Conservation (phyloP, 1,140 invertebrate genomes). For the Lucilia cuprina region DNA sequence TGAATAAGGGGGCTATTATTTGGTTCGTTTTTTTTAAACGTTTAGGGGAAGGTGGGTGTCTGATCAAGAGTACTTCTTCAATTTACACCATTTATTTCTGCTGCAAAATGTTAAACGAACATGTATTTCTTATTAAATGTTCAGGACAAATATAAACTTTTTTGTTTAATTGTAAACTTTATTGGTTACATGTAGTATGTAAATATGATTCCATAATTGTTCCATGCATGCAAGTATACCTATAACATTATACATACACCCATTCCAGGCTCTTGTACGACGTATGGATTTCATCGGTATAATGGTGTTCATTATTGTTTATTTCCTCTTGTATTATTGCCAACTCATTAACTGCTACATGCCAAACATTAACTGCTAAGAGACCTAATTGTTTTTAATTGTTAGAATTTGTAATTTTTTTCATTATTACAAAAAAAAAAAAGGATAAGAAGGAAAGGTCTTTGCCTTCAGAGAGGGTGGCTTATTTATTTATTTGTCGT, state of each 20-base stretch:
- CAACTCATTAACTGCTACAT: conserved; percentile 61
- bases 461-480: background rate
- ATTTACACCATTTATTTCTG: background rate
- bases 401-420: background rate
- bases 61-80: background rate
- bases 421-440: too few relatives aligned
- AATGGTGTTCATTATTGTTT: conserved; percentile 51
- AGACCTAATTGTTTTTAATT: conserved; percentile 13
- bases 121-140: conserved; percentile 26
- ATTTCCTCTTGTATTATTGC: conserved; percentile 60
- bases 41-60: background rate
- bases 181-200: background rate
- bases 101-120: background rate
- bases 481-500: background rate
- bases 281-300: conserved; percentile 20
- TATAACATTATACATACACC: too few relatives aligned
- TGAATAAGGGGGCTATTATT: too few relatives aligned
- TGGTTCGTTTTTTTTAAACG: too few relatives aligned
- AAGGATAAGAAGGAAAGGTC: background rate
- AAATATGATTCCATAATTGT: background rate
- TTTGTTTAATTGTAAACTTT: background rate
- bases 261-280: too few relatives aligned
- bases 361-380: conserved; percentile 17
- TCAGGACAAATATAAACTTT: background rate
- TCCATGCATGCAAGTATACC: background rate